Conservation (phyloP, 2,888 invertebrate genomes). For the Strigamia maritima region DNA sequence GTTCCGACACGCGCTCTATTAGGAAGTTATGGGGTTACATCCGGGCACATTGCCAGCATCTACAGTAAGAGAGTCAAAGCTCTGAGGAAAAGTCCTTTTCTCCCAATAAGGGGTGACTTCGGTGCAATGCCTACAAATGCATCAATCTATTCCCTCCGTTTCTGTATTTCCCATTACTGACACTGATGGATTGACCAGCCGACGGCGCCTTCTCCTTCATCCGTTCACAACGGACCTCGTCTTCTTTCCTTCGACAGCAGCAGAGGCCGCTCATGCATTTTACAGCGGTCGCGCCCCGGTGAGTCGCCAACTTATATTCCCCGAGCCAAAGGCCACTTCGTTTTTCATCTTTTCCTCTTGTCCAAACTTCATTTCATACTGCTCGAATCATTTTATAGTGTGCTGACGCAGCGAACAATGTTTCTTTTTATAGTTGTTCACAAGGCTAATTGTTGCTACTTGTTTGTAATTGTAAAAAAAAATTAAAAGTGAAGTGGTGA, state of each 20-base stretch:
- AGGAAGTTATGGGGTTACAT: slow-evolving; percentile 34
- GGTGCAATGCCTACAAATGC: slow-evolving; percentile 24
- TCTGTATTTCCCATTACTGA: slow-evolving; percentile 2
- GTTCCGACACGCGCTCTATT: slow-evolving; percentile 32
- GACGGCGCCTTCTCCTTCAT: slow-evolving; percentile 24
- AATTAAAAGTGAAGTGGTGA: not conserved
- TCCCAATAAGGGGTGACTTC: slow-evolving; percentile 26
- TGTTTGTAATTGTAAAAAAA: not conserved
- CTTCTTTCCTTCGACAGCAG: slow-evolving; percentile 18
- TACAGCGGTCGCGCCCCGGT: slow-evolving; percentile 34
- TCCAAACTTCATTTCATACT: slow-evolving; percentile 17
- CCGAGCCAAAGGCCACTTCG: slow-evolving; percentile 29
- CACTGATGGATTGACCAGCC: slow-evolving; percentile 29
- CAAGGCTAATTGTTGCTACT: not conserved
- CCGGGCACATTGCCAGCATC: slow-evolving; percentile 26
- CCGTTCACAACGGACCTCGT: slow-evolving; percentile 26
- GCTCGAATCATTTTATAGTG: slow-evolving; percentile 11
- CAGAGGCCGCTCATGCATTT: slow-evolving; percentile 32
- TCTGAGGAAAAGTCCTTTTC: slow-evolving; percentile 32
- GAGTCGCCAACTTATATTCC: slow-evolving; percentile 31
- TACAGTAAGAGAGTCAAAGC: slow-evolving; percentile 14
- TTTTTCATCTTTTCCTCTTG: slow-evolving; percentile 24
- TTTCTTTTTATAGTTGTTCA: slow-evolving; percentile 16
- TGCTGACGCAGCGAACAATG: slow-evolving; percentile 16
- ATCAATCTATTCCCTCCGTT: not conserved